phyloP scores from a whole-genome alignment of 2,888 invertebrate genomes.

The Pterobdella sp. region DNA sequence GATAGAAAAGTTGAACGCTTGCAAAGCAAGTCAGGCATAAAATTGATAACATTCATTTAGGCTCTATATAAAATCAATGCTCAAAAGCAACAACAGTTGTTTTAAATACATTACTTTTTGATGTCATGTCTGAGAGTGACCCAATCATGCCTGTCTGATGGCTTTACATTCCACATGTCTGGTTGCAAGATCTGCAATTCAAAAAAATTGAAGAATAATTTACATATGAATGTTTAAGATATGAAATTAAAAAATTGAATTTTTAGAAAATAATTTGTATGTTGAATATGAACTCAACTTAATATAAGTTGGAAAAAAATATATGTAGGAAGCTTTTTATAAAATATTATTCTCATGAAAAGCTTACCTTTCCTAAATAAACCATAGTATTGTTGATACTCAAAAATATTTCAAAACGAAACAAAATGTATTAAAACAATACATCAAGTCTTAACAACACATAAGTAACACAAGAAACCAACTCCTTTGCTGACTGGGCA shows the following conservation, averaged over 20 bases:
- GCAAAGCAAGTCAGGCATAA: too few species aligned
- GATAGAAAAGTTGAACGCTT: too few species aligned
- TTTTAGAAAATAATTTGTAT: too few species aligned
- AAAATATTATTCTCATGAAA: neutral
- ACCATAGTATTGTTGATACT: neutral
- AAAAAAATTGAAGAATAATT: neutral
- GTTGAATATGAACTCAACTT: too few species aligned
- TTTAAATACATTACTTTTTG: constrained; percentile 61
- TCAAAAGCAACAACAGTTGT: constrained; percentile 34
- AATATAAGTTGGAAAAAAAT: too few species aligned
- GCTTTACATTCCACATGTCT: constrained; percentile 91
- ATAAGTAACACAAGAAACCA: constrained; percentile 36
- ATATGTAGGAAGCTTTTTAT: neutral
- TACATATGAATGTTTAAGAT: neutral
- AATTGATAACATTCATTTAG: too few species aligned
- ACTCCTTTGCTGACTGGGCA: constrained; percentile 85
- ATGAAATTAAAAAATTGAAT: too few species aligned
- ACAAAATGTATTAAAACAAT: neutral
- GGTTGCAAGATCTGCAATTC: constrained; percentile 70
- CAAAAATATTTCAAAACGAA: neutral
- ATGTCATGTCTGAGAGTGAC: constrained; percentile 70
- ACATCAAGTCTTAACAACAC: neutral
- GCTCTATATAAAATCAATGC: constrained; percentile 2
- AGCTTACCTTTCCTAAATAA: neutral
- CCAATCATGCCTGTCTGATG: constrained; percentile 79